Conservation (phyloP, 2,113 vertebrate genomes). For the Callionymus lyra region DNA sequence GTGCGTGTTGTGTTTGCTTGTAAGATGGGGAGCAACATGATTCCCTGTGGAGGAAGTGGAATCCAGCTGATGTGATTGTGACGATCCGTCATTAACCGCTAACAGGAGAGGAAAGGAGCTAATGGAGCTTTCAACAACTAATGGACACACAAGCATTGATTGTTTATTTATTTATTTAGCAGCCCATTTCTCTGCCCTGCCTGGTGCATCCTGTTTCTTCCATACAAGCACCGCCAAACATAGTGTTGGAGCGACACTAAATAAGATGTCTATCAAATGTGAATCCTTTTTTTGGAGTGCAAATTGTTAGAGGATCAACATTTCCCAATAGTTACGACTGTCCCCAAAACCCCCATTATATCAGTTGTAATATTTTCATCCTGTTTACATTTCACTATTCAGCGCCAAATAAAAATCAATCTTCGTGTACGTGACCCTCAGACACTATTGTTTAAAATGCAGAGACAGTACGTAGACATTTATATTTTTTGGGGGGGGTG, state of each 20-base stretch:
- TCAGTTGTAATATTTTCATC: too few species aligned
- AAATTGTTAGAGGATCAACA: too few species aligned
- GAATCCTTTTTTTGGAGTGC: too few species aligned
- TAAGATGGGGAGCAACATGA: conserved; percentile 32
- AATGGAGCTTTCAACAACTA: conserved; percentile 69
- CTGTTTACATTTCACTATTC: too few species aligned
- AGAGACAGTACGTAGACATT: conserved; percentile 40
- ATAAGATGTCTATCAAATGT: too few species aligned
- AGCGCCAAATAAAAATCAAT: too few species aligned
- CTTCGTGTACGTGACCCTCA: neutral
- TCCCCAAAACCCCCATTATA: too few species aligned
- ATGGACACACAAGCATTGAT: conserved; percentile 65
- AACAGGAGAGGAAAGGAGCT: conserved; percentile 53
- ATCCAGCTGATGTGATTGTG: conserved; percentile 68
- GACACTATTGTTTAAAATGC: conserved; percentile 38
- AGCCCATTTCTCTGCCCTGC: conserved; percentile 49
- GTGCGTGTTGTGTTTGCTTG: conserved; percentile 21
- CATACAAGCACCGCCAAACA: conserved; percentile 4
- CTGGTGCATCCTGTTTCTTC: conserved; percentile 31
- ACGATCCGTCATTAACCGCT: conserved; percentile 66
- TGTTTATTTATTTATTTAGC: conserved; percentile 71
- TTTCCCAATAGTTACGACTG: too few species aligned
- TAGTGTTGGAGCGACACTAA: too few species aligned
- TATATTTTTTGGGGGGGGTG: conserved; percentile 31
- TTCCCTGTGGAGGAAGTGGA: conserved; percentile 65